Evolutionary conservation across 2,888 invertebrate genomes (phyloP).

Genomic region (Nymphalis c-album): DNA sequence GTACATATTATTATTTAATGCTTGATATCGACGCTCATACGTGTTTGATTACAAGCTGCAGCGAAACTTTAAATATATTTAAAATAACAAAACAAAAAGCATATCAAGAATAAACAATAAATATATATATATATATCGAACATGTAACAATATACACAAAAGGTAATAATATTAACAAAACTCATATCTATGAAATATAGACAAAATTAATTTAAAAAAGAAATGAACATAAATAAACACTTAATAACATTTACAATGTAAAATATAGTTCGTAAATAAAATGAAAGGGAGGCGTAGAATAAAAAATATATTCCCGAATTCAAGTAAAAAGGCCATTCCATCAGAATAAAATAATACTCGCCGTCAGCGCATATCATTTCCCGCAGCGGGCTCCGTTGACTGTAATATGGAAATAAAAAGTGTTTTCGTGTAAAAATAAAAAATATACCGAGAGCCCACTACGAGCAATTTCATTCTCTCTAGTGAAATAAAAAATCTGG

Average conservation of each 20-base stretch:
- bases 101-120: no score
- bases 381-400: slow-evolving; percentile 37
- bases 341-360: slow-evolving; percentile 45
- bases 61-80: no score
- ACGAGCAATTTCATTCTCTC: slow-evolving; percentile 75
- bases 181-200: neutral
- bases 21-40: no score
- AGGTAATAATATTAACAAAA: neutral
- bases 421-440: slow-evolving; percentile 55
- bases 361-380: slow-evolving; percentile 41
- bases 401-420: slow-evolving; percentile 65
- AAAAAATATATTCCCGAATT: slow-evolving; percentile 25
- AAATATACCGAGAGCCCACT: slow-evolving; percentile 55
- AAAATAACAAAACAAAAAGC: no score
- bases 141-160: no score
- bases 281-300: slow-evolving; percentile 18
- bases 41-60: no score
- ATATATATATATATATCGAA: no score
- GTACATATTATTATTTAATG: no score
- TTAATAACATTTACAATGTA: neutral
- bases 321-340: slow-evolving; percentile 42
- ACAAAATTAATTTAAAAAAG: neutral
- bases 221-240: neutral
- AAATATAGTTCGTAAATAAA: slow-evolving; percentile 23
- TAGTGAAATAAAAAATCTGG: slow-evolving; percentile 77